Evolutionary conservation across 2,113 vertebrate species (phyloP), one percentile per base, ranked within the genome.

Genomic region (Scytalopus superciliaris): DNA sequence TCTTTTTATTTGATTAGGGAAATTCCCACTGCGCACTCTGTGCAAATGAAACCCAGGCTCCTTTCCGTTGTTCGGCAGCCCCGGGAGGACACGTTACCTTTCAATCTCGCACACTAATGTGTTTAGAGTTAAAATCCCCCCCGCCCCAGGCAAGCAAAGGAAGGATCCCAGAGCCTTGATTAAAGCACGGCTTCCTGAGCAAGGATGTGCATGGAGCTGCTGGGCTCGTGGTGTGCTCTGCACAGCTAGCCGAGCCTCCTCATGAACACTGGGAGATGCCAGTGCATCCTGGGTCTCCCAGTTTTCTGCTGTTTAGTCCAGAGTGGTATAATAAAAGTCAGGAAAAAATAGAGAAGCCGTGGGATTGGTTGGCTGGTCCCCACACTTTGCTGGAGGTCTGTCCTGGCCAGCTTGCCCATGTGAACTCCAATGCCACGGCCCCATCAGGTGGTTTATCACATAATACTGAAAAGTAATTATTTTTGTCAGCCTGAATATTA

Each of bases 1-100:
- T 97, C 97, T 95, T 98, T 98, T 98, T 97, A 98, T 98, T 98
- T 98, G 98, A 98, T 98, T 98, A 98, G 97, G 96, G 96, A 98
- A 98, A 98, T 97, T 98, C 98, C 98, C 98, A 94, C 95, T 53
- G 90, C 59, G 55, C 85, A 18, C 96, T 95, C 96, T 88, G 95
- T 91, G 93, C 97, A 98, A 98, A 98, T 98, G 98, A 98, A 98
- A 98, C 94, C 97, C 98, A 98, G 98, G 97, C 96, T 97, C 84
- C 81, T 94, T 94, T 94, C 97, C 89, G 89, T 97, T 97, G 97
- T 97, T 97, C 30, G 12, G 94, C 84, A 76, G 91, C 97, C 98
- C 96, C 90, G 69, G 86, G 97, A 98, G 98, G 98, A 98, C 81
- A 69, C 75, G 91, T 97, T 98, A 98, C 98, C 98, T 98, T 98